phyloP scores from a whole-genome alignment of 2,797 vertebrate genomes.

The Gallinago stenura region DNA sequence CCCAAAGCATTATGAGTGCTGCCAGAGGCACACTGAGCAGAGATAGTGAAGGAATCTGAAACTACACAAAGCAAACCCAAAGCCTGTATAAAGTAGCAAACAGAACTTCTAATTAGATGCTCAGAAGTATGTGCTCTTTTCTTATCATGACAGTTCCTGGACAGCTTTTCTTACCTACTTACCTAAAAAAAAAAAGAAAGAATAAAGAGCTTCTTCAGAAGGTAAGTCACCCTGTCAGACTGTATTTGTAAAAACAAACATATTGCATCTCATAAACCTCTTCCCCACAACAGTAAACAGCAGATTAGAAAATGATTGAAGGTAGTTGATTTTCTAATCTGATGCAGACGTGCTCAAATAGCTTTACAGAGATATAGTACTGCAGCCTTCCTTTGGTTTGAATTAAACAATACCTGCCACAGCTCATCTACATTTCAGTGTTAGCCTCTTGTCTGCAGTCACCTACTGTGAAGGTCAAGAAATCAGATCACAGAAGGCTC shows the following conservation, averaged over 20 bases:
- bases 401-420: constrained; percentile 22
- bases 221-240: constrained; percentile 18
- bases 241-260: constrained; percentile 20
- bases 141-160: constrained; percentile 2
- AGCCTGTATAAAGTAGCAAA: neutral
- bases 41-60: neutral
- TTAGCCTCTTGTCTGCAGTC: neutral
- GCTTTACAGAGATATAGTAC: neutral
- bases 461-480: neutral
- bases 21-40: neutral
- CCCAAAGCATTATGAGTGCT: neutral
- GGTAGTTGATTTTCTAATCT: constrained; percentile 44
- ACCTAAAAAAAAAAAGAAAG: neutral
- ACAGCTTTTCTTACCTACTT: constrained; percentile 40
- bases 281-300: constrained; percentile 25
- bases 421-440: neutral
- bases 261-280: constrained; percentile 15
- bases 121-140: neutral
- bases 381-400: constrained; percentile 18
- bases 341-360: constrained; percentile 36
- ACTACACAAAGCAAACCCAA: neutral
- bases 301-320: constrained; percentile 45
- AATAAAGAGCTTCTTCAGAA: constrained; percentile 35
- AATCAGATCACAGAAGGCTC: neutral
- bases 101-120: constrained; percentile 3